phyloP scores from a whole-genome alignment of 2,113 vertebrate species.

The Cariama cristata region DNA sequence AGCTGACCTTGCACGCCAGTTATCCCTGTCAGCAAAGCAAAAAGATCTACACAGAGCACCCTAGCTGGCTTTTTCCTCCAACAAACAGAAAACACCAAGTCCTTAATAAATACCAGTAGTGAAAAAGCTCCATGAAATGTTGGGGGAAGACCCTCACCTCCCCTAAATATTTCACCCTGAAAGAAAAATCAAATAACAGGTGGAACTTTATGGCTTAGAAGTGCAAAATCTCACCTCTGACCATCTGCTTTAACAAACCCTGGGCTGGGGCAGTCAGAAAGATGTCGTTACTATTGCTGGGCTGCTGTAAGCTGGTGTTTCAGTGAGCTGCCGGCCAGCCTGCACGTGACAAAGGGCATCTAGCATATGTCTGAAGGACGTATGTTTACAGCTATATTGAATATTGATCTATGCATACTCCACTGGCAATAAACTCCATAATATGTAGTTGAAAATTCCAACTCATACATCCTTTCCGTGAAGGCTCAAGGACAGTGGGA shows the following conservation, averaged over 20 bases:
- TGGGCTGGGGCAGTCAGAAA: background rate
- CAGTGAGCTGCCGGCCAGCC: background rate
- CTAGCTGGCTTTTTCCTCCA: background rate
- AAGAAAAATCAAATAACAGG: background rate
- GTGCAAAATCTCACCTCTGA: background rate
- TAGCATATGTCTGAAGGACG: background rate
- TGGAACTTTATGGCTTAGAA: background rate
- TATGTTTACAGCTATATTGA: slow-evolving; percentile 31
- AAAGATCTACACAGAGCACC: accelerated
- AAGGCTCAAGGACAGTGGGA: slow-evolving; percentile 29
- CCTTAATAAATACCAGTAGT: background rate
- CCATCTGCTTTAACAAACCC: background rate
- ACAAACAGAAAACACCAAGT: background rate
- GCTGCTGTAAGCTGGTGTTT: background rate
- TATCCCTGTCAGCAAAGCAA: background rate
- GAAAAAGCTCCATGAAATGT: background rate
- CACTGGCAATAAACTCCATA: slow-evolving; percentile 23
- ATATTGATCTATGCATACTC: slow-evolving; percentile 52
- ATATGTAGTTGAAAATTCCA: background rate
- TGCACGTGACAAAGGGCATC: background rate
- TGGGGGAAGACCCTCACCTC: background rate
- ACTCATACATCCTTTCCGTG: background rate
- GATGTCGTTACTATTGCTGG: background rate
- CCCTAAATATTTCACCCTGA: background rate
- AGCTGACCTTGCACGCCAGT: background rate